Evolutionary conservation across 2,888 invertebrate species (phyloP).

Genomic region (Liodrosophila aerea): DNA sequence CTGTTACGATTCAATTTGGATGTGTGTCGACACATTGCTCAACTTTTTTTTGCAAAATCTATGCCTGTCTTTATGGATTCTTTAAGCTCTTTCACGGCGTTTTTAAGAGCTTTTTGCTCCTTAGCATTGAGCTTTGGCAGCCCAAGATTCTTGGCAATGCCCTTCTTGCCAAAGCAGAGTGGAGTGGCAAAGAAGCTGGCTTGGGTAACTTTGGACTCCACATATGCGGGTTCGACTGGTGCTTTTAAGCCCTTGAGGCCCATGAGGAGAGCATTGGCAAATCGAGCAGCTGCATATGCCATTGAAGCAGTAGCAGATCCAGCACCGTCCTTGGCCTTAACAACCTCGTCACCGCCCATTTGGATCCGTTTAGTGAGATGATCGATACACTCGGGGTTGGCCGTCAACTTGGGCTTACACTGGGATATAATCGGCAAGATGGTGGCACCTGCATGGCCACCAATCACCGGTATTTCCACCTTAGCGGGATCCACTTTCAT

Average conservation of each 20-base stretch:
- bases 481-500: conserved; percentile 91
- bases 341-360: conserved; percentile 96
- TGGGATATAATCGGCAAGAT: conserved; percentile 97
- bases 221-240: conserved; percentile 94
- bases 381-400: conserved; percentile 89
- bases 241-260: conserved; percentile 89
- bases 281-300: conserved; percentile 97
- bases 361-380: conserved; percentile 94
- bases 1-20: not conserved
- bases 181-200: conserved; percentile 96
- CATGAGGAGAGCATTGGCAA: conserved; percentile 90
- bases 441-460: conserved; percentile 98
- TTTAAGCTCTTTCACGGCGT: conserved; percentile 92
- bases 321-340: conserved; percentile 96
- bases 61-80: conserved; percentile 95
- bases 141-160: conserved; percentile 94
- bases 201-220: conserved; percentile 92
- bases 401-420: conserved; percentile 89
- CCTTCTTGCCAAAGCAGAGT: conserved; percentile 87
- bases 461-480: conserved; percentile 94
- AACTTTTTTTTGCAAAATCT: conserved; percentile 85
- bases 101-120: conserved; percentile 89
- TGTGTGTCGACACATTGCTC: not conserved
- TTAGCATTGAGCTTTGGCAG: conserved; percentile 90
- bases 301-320: conserved; percentile 98